Base-by-base conservation (phyloP, 2,888 invertebrate genomes). In the Trypoxylon attenuatum region DNA sequence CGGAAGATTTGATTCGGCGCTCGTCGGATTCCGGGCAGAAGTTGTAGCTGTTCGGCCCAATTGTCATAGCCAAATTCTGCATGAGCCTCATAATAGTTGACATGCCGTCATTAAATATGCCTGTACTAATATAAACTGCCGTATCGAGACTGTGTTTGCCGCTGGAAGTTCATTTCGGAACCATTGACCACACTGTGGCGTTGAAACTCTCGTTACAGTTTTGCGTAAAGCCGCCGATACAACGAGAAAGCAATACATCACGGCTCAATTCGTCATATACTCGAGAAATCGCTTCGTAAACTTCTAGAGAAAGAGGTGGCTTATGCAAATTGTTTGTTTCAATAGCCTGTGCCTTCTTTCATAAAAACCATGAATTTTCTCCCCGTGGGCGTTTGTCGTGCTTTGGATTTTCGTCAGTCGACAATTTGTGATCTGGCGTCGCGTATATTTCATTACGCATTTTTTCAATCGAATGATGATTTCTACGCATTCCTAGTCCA, bases 171-270 rank as follows among this genome's bases (percentile, higher is more conserved):
- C 5, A 5, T 27, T 27, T 27, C 27, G 27, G 27, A 27, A 10
- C 27, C 5, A 27, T 27, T 38, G 5, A n/a, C 15, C 15, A 38
- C 8, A 38, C 13, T 5, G 15, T 10, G 15, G 8, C 13, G 13
- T 67, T 62, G 8, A 46, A 23, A 29, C 61, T 66, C 21, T 65
- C 56, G 18, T 65, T 60, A 18, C 51, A 55, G n/a, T 66, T 57
- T 39, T 66, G 66, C 2, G 42, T 55, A 27, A 61, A 67, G 0
- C 61, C 57, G 10, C 62, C 59, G 18, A 62, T 38, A 47, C 67
- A 62, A n/a, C 62, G 5, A 8, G 57, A 39, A 15, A 67, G 27
- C 27, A 67, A 43, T 13, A 39, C 47, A 29, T 46, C 25, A 21
- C 58, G 50, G 16, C 54, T 54, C 19, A 67, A 39, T 23, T 62